A percentile compares a stretch with the other conserved stretches of the same genome.
phyloP scores from a whole-genome alignment of 2,797 vertebrate genomes.

The Scolopax bukidnonensis region DNA sequence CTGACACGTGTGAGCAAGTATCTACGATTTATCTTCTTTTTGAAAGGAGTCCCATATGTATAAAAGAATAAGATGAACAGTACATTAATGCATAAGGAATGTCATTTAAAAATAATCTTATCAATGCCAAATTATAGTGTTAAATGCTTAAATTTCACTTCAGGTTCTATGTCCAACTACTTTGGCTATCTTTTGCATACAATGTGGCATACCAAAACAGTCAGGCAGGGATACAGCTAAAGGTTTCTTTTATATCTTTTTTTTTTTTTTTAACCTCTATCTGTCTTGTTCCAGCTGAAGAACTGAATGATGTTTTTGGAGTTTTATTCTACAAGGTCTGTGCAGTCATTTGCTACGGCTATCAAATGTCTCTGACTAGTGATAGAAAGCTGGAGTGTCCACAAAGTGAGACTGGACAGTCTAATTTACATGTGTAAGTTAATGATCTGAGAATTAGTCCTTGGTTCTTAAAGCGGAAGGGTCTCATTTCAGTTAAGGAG shows the following conservation, averaged over 20 bases:
- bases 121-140: neutral
- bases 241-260: neutral
- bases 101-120: neutral
- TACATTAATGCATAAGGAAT: neutral
- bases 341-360: neutral
- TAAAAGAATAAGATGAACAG: neutral
- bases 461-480: conserved; percentile 7
- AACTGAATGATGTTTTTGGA: neutral
- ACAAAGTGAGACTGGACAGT: neutral
- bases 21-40: neutral
- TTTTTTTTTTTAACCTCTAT: neutral
- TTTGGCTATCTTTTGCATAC: neutral
- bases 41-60: neutral
- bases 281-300: neutral
- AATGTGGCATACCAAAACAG: neutral
- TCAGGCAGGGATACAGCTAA: neutral
- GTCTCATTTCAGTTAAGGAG: neutral
- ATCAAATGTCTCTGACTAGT: conserved; percentile 9
- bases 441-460: conserved; percentile 38
- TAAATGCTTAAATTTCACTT: neutral
- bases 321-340: conserved; percentile 30
- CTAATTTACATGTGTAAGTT: conserved; percentile 23
- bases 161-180: neutral
- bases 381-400: neutral
- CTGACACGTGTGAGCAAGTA: neutral